Percentiles rank a stretch among this genome's conserved stretches.
These are phyloP conservation scores for Melozone crissalis DNA, from an alignment of 2,113 vertebrate species.

Conservation along the genomic window DNA sequence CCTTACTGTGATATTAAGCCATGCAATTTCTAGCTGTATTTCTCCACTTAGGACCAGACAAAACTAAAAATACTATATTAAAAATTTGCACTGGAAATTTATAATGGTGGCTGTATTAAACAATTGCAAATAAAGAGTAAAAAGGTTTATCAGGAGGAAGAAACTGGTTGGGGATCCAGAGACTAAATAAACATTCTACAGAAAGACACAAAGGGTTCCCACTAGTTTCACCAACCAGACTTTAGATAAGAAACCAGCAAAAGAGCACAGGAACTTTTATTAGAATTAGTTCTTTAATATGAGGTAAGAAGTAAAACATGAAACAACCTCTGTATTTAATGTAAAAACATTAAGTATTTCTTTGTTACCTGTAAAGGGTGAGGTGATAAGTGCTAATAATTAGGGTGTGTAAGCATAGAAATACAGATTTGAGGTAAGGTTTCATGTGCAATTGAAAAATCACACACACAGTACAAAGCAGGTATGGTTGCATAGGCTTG, in stretches of 20 bases:
- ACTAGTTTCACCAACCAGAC: background rate
- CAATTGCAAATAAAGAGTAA: background rate
- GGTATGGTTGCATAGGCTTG: background rate
- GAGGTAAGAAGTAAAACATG: background rate
- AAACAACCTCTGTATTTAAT: background rate
- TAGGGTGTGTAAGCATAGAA: background rate
- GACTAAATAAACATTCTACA: background rate
- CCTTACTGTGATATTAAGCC: background rate
- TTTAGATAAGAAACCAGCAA: background rate
- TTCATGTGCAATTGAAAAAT: background rate
- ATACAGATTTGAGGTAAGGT: background rate
- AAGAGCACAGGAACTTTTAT: background rate
- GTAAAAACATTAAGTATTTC: background rate
- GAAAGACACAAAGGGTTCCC: background rate
- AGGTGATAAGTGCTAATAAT: background rate
- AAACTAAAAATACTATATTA: background rate
- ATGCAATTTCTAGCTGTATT: background rate
- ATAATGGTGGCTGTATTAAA: background rate
- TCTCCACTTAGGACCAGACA: background rate
- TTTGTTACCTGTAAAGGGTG: background rate
- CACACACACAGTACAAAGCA: background rate
- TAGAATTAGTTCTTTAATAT: background rate
- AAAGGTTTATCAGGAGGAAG: background rate
- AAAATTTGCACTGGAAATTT: background rate
- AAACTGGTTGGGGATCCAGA: background rate